Conservation (phyloP, 2,888 invertebrate genomes). For the Meteorus colon region DNA sequence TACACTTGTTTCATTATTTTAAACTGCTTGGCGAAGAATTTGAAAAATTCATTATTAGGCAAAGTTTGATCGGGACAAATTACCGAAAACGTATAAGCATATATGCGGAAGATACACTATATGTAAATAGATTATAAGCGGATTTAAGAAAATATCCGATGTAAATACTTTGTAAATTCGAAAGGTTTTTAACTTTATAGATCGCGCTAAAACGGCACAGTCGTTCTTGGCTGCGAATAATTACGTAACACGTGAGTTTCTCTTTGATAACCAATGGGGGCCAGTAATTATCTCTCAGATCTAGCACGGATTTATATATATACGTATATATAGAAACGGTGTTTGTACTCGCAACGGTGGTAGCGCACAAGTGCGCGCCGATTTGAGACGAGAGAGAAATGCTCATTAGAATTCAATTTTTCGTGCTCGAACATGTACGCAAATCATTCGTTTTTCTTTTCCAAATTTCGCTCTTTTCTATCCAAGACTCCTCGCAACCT, state of each 20-base stretch:
- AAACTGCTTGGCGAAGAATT: neutral
- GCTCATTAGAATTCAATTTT: conserved; percentile 49
- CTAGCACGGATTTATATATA: conserved; percentile 70
- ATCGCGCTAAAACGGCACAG: conserved; percentile 43
- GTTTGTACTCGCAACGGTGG: conserved; percentile 9
- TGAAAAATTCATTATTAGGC: neutral
- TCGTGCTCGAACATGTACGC: conserved; percentile 17
- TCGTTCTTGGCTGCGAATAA: conserved; percentile 36
- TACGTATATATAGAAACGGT: neutral
- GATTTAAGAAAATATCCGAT: conserved; percentile 42
- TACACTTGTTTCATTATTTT: neutral
- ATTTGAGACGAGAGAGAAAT: conserved; percentile 44
- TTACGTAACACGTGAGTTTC: conserved; percentile 47
- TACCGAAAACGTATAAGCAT: conserved; percentile 9
- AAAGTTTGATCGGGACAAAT: neutral
- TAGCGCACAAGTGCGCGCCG: conserved; percentile 63
- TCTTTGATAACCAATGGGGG: conserved; percentile 67
- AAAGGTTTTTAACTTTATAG: conserved; percentile 44
- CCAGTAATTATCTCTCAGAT: conserved; percentile 73
- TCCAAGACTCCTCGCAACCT: conserved; percentile 17
- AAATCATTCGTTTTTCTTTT: conserved; percentile 13
- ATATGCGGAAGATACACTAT: neutral
- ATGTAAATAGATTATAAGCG: conserved; percentile 52
- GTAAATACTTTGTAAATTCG: conserved; percentile 55
- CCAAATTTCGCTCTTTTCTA: neutral